Evolutionary conservation across 2,113 vertebrate species (phyloP).

Genomic region (Canis aureus): DNA sequence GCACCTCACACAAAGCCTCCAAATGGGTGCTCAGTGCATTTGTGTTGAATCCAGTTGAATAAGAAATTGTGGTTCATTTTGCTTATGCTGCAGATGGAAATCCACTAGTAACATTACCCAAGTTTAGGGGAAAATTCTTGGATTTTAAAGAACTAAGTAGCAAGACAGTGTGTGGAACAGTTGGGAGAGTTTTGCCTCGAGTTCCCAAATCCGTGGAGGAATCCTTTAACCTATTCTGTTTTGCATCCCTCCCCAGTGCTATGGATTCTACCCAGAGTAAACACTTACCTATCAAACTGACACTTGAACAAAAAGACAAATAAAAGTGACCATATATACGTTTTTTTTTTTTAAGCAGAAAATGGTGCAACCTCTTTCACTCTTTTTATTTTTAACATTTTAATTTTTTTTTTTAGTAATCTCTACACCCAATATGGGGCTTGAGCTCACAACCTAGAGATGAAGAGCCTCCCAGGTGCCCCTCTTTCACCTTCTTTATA

Average conservation of each 20-base stretch:
- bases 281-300: neutral
- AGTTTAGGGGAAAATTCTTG: neutral
- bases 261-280: neutral
- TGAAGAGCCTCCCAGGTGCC: neutral
- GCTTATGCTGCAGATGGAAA: neutral
- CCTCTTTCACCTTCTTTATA: neutral
- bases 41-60: neutral
- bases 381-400: neutral
- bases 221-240: neutral
- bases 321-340: neutral
- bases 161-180: neutral
- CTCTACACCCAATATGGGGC: neutral
- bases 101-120: neutral
- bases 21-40: neutral
- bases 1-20: neutral
- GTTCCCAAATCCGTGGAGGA: neutral
- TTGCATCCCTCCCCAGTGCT: too few relatives aligned
- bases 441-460: neutral
- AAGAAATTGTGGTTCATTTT: neutral
- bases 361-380: neutral
- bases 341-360: neutral
- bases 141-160: slow-evolving; percentile 18
- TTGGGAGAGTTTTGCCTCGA: neutral
- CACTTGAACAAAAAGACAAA: neutral
- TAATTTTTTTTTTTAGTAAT: neutral